Base-by-base conservation (phyloP, 2,113 vertebrate genomes). In the Engystomops pustulosus region DNA sequence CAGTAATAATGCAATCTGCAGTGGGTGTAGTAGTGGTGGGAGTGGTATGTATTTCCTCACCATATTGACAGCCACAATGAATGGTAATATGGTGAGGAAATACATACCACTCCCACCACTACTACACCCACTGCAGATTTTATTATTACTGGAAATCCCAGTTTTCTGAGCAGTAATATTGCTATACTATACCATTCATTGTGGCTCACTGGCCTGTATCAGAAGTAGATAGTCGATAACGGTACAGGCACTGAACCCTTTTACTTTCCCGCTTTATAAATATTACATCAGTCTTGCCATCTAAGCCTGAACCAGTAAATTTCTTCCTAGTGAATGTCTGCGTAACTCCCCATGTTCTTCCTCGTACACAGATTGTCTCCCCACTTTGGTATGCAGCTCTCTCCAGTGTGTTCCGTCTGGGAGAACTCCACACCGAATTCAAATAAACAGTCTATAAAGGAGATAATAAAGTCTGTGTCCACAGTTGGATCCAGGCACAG, bases 371-470 rank as follows among this genome's bases (percentile, higher is more conserved):
- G 55, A 79, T 79, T 79, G 76, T 62, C 55, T 78, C 53, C 75
- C 53, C 34, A 44, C 51, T 62, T 79, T 79, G 58, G 77, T 65
- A 65, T 79, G 55, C 41, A 12, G 17, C 36, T 36, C 18, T 53
- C 49, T 53, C 15, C 74, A 20, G 30, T 36, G 74, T 14, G 47
- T 77, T 23, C 47, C 30, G 23, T 65, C 77, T 67, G 58, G 77
- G 58, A 79, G 58, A 79, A 65, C 77, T 79, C 38, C 27, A 25
- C 41, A 30, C n/a, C 30, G 23, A 65, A 65, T 47, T 79, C 3
- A 67, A 67, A 79, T 79, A 79, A 45, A 65, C 58, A 79, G 58
- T 65, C 77, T 79, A 65, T 79, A 79, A 79, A 79, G 62, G 14
- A 79, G 36, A 62, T 65, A 79, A 65, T 65, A 79, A 79, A 47